Percentiles rank a stretch among this genome's conserved stretches.
Evolutionary conservation across 2,888 invertebrate species (phyloP).

Genomic region (Drosophila gaucha): DNA sequence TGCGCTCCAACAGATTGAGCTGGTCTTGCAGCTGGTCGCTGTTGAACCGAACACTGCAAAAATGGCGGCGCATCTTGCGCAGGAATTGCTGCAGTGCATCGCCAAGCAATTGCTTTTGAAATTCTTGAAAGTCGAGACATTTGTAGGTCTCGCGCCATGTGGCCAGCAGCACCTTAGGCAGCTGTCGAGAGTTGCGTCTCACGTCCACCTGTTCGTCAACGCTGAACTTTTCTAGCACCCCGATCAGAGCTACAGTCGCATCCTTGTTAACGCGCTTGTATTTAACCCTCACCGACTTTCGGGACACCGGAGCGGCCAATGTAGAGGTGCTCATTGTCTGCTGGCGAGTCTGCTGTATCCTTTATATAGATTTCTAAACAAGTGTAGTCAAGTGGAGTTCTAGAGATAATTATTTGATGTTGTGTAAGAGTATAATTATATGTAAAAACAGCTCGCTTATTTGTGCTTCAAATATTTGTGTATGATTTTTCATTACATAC

Average conservation of each 20-base stretch:
- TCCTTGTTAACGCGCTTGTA: not conserved
- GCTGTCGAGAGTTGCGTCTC: not conserved
- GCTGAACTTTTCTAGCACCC: constrained; percentile 21
- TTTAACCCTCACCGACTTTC: not conserved
- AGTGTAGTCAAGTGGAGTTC: not conserved
- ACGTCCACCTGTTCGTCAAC: constrained; percentile 25
- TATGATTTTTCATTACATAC: not conserved
- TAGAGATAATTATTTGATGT: not conserved
- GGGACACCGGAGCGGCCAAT: not conserved
- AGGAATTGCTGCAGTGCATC: constrained; percentile 23
- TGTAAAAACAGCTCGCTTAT: not conserved
- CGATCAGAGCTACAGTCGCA: not conserved
- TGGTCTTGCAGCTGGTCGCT: constrained; percentile 36
- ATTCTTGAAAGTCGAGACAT: constrained; percentile 28
- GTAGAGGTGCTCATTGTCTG: constrained; percentile 7
- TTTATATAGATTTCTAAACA: not conserved
- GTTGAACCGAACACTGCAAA: constrained; percentile 26
- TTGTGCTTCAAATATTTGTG: not conserved
- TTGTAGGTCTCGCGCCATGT: constrained; percentile 21
- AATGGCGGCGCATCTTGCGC: constrained; percentile 29
- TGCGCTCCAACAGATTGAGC: constrained; percentile 35
- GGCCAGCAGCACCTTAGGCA: constrained; percentile 15
- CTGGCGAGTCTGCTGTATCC: not conserved
- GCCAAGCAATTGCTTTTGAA: constrained; percentile 23
- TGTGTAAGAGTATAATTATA: not conserved